phyloP scores from a whole-genome alignment of 2,113 vertebrate species.

The Callocephalon fimbriatum region DNA sequence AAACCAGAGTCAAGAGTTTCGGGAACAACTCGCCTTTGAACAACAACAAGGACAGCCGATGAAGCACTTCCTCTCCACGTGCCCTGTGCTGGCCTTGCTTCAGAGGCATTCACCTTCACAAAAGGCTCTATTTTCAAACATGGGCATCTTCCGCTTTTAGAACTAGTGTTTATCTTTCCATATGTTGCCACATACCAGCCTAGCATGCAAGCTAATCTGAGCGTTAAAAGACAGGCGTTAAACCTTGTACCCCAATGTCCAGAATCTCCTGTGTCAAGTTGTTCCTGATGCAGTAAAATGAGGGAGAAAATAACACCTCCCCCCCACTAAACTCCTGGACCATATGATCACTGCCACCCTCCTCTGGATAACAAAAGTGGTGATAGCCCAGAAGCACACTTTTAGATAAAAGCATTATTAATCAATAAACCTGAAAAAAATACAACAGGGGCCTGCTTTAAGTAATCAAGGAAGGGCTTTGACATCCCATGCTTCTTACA shows the following conservation, averaged over 20 bases:
- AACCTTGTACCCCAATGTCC: not conserved
- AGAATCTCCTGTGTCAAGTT: not conserved
- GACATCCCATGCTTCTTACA: not conserved
- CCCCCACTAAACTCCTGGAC: not conserved
- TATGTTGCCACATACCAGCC: not conserved
- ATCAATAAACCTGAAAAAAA: not conserved
- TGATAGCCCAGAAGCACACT: not conserved
- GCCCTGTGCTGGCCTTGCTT: not conserved
- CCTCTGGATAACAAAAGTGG: not conserved
- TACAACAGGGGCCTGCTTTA: not conserved
- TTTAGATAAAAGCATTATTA: not conserved
- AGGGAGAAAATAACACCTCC: not conserved
- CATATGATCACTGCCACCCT: not conserved
- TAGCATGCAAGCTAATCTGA: not conserved
- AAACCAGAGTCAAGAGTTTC: not conserved
- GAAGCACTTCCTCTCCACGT: not conserved
- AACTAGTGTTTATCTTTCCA: not conserved
- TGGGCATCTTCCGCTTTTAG: not conserved
- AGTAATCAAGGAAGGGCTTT: not conserved
- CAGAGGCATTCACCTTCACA: not conserved
- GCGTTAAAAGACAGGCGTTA: not conserved
- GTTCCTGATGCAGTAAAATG: not conserved
- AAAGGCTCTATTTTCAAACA: not conserved
- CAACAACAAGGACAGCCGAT: not conserved
- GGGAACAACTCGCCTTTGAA: slow-evolving; percentile 23